Conservation (phyloP, 2,888 invertebrate genomes). For the Epinotia nisella region DNA sequence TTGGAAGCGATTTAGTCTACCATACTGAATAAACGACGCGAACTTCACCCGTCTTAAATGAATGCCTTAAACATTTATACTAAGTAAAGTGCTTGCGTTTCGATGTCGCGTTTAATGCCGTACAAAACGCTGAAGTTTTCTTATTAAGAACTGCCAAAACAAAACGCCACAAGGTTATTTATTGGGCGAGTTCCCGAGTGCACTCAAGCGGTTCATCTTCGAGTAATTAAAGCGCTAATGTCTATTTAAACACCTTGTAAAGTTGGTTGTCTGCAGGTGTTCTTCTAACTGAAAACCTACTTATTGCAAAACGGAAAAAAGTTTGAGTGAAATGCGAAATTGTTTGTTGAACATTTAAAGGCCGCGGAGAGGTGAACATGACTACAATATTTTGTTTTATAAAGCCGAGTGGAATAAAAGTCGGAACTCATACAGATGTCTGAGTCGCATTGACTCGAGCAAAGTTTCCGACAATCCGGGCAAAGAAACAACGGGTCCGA, state of each 20-base stretch:
- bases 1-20: conserved; percentile 41
- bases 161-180: conserved; percentile 41
- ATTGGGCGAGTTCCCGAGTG: conserved; percentile 39
- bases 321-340: conserved; percentile 24
- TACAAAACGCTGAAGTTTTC: conserved; percentile 42
- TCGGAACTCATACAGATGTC: conserved; percentile 49
- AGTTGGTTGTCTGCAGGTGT: conserved; percentile 28
- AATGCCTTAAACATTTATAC: conserved; percentile 22
- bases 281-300: conserved; percentile 14
- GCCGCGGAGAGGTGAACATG: conserved; percentile 47
- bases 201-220: conserved; percentile 40
- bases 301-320: conserved; percentile 17
- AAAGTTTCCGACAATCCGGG: conserved; percentile 51
- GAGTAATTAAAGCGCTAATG: conserved; percentile 42
- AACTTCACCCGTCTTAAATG: conserved; percentile 28
- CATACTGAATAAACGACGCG: conserved; percentile 23
- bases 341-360: conserved; percentile 34
- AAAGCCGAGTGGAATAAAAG: conserved; percentile 54
- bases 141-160: conserved; percentile 45
- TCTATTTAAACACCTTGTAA: conserved; percentile 42
- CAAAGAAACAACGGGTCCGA: conserved; percentile 40
- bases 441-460: conserved; percentile 52
- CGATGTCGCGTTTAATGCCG: conserved; percentile 37
- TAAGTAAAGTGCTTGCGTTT: conserved; percentile 29
- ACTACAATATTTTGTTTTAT: conserved; percentile 54